Percentiles rank a stretch among this genome's conserved stretches.
Evolutionary conservation across 2,797 vertebrate genomes (phyloP).

Genomic region (Lindbergichthys nudifrons): DNA sequence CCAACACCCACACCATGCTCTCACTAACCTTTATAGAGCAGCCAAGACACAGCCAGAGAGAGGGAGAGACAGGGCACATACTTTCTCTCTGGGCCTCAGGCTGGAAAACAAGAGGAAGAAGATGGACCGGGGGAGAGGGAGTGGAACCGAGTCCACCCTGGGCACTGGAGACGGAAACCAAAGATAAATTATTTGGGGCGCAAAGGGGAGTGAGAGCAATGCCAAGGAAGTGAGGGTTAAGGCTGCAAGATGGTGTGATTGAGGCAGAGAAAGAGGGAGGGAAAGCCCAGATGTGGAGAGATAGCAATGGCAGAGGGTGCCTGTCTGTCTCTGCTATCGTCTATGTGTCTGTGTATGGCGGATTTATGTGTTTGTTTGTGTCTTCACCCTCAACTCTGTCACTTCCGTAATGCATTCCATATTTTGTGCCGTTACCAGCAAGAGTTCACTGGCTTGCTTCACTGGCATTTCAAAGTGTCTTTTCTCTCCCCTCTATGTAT

Average conservation of each 20-base stretch:
- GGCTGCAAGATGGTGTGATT: slow-evolving; percentile 53
- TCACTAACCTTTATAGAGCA: slow-evolving; percentile 82
- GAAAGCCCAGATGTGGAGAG: slow-evolving; percentile 64
- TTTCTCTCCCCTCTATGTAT: slow-evolving; percentile 39
- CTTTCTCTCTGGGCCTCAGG: slow-evolving; percentile 74
- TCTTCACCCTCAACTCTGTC: slow-evolving; percentile 77
- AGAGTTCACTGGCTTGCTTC: slow-evolving; percentile 44
- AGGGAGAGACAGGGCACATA: slow-evolving; percentile 79
- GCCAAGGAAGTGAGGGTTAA: slow-evolving; percentile 60
- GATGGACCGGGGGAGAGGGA: slow-evolving; percentile 57
- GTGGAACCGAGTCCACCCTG: slow-evolving; percentile 49
- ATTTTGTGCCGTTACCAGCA: slow-evolving; percentile 75
- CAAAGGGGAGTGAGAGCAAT: slow-evolving; percentile 39
- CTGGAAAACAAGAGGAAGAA: slow-evolving; percentile 70
- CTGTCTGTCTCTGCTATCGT: slow-evolving; percentile 78
- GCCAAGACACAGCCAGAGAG: slow-evolving; percentile 79
- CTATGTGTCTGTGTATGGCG: slow-evolving; percentile 73
- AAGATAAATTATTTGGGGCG: slow-evolving; percentile 56
- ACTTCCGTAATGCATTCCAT: slow-evolving; percentile 85
- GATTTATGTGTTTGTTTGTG: slow-evolving; percentile 88
- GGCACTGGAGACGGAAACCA: slow-evolving; percentile 60
- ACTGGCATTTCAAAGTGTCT: slow-evolving; percentile 43
- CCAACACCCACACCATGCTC: slow-evolving; percentile 84
- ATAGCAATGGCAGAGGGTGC: slow-evolving; percentile 75
- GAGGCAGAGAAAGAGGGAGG: slow-evolving; percentile 39